phyloP scores from a whole-genome alignment of 2,888 invertebrate genomes.

The Ormyrus nitidulus region DNA sequence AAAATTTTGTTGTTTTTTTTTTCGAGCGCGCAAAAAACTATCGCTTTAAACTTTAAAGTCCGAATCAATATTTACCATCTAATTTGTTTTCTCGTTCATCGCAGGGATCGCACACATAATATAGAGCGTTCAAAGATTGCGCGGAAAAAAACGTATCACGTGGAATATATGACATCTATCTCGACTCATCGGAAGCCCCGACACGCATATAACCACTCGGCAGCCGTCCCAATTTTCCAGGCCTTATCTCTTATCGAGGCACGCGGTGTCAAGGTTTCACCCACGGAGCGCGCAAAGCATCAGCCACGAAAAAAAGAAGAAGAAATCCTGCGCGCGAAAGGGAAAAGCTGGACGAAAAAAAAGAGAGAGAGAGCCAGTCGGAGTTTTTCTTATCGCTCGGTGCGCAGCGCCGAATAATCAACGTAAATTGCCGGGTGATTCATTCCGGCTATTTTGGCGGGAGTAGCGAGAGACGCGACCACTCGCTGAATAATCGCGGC shows the following conservation, averaged over 20 bases:
- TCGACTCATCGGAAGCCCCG: neutral
- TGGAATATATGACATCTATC: neutral
- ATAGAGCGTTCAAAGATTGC: too few relatives aligned
- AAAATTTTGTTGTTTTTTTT: too few relatives aligned
- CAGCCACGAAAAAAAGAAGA: neutral
- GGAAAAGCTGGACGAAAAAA: neutral
- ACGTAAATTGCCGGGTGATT: conserved; percentile 31
- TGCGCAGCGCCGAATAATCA: conserved; percentile 22
- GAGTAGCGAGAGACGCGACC: neutral
- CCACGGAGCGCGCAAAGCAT: neutral
- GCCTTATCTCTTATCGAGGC: conserved; percentile 36
- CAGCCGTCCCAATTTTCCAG: conserved; percentile 32
- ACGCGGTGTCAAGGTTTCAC: conserved; percentile 39
- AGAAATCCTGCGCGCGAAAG: neutral
- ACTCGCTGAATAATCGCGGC: conserved; percentile 30
- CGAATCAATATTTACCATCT: too few relatives aligned
- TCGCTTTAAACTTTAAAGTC: too few relatives aligned
- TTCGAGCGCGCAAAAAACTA: too few relatives aligned
- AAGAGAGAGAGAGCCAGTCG: neutral
- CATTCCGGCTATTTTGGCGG: conserved; percentile 34
- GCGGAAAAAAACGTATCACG: too few relatives aligned
- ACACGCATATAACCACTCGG: neutral
- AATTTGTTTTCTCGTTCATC: too few relatives aligned
- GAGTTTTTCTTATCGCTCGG: conserved; percentile 30
- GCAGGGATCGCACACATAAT: too few relatives aligned